Conservation (phyloP, 2,888 invertebrate genomes). For the Phalera bucephala region DNA sequence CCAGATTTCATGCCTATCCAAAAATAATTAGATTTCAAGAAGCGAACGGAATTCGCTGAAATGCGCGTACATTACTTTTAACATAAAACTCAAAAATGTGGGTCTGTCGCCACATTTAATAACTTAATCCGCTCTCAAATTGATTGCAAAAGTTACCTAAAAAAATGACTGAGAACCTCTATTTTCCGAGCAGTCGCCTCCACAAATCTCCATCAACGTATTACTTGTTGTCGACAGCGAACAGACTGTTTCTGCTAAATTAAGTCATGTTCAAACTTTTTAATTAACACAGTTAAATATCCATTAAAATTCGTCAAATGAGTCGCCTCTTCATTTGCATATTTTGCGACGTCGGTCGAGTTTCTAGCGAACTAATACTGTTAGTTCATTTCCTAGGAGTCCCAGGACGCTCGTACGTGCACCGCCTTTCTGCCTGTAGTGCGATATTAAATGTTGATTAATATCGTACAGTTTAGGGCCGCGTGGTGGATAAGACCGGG, state of each 20-base stretch:
- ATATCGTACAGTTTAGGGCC: slow-evolving; percentile 63
- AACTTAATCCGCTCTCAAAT: too few relatives aligned
- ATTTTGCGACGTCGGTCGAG: slow-evolving; percentile 65
- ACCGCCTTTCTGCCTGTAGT: slow-evolving; percentile 52
- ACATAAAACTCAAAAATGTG: too few relatives aligned
- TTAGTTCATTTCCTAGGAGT: slow-evolving; percentile 68
- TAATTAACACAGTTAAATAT: slow-evolving; percentile 76
- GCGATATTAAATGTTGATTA: slow-evolving; percentile 80
- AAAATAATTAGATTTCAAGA: too few relatives aligned
- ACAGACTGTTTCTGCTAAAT: slow-evolving; percentile 40
- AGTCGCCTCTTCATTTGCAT: slow-evolving; percentile 74
- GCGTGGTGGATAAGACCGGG: slow-evolving; percentile 35
- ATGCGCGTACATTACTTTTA: too few relatives aligned
- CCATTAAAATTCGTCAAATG: slow-evolving; percentile 78
- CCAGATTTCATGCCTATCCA: too few relatives aligned
- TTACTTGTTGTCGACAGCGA: slow-evolving; percentile 23
- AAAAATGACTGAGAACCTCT: too few relatives aligned
- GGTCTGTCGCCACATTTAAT: too few relatives aligned
- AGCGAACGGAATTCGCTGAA: too few relatives aligned
- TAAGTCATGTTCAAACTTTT: slow-evolving; percentile 62
- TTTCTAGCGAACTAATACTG: slow-evolving; percentile 55
- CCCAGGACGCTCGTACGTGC: slow-evolving; percentile 62
- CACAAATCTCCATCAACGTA: slow-evolving; percentile 47
- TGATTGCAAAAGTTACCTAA: too few relatives aligned
- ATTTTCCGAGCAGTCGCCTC: too few relatives aligned